Evolutionary conservation across 2,113 vertebrate species (phyloP).

Genomic region (Globicephala melas): DNA sequence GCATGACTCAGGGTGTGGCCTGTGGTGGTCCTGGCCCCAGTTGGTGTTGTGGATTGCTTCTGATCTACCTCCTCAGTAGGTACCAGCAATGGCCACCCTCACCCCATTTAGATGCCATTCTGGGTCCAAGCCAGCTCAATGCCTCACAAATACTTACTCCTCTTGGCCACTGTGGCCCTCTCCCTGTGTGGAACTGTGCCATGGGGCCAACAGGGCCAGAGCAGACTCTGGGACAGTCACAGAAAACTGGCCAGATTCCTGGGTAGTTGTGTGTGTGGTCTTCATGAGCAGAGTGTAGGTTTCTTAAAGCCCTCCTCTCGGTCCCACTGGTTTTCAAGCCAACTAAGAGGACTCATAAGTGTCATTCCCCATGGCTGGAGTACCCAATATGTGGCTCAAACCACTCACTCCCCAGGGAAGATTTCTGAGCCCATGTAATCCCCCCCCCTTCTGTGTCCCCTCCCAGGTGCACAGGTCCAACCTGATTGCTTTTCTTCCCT

Average conservation of each 20-base stretch:
- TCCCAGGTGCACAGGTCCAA: neutral
- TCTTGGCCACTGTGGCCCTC: neutral
- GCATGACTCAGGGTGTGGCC: neutral
- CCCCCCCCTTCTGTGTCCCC: neutral
- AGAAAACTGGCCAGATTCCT: neutral
- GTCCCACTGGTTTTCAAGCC: neutral
- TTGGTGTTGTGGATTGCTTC: neutral
- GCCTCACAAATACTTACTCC: neutral
- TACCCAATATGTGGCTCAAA: neutral
- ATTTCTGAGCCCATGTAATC: neutral
- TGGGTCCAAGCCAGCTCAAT: neutral
- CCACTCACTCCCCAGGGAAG: neutral
- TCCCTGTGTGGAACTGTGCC: neutral
- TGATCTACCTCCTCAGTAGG: neutral
- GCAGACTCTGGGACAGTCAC: neutral
- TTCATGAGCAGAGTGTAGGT: neutral
- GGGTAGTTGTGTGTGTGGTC: accelerated
- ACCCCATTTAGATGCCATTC: neutral
- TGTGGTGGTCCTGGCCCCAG: neutral
- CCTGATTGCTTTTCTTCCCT: neutral
- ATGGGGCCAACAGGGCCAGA: neutral
- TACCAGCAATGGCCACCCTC: neutral
- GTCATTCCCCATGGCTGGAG: neutral
- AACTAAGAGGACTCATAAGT: neutral
- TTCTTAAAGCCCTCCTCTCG: neutral